phyloP scores from a whole-genome alignment of 2,888 invertebrate species.

The Brenthis hecate region DNA sequence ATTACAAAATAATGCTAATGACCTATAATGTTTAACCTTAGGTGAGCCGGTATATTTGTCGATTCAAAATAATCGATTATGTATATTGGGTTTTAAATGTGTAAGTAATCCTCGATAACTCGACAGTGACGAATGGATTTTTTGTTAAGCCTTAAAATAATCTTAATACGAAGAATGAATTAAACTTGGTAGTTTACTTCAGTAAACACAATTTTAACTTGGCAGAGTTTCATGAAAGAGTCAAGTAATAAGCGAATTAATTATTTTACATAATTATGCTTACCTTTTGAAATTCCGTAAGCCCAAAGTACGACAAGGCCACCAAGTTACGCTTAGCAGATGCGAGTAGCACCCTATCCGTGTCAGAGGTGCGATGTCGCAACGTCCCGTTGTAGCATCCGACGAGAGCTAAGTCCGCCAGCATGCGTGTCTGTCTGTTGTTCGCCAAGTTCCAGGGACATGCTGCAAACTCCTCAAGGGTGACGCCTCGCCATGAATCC shows the following conservation, averaged over 20 bases:
- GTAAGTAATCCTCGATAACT: not conserved
- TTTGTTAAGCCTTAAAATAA: slow-evolving; percentile 5
- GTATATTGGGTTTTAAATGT: slow-evolving; percentile 10
- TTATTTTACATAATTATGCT: slow-evolving; percentile 6
- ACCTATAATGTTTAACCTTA: slow-evolving; percentile 1
- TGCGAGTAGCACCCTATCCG: slow-evolving; percentile 93
- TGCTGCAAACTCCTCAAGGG: slow-evolving; percentile 93
- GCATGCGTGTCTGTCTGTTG: slow-evolving; percentile 98
- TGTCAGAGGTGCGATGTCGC: slow-evolving; percentile 86
- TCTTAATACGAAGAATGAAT: not conserved
- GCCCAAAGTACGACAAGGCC: slow-evolving; percentile 98
- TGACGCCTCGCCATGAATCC: slow-evolving; percentile 94
- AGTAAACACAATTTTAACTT: not conserved
- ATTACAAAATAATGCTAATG: slow-evolving; percentile 9
- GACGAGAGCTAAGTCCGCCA: slow-evolving; percentile 96
- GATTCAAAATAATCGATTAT: slow-evolving; percentile 17
- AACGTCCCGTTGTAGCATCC: slow-evolving; percentile 96
- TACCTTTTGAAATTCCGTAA: slow-evolving; percentile 97
- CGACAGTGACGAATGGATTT: slow-evolving; percentile 16
- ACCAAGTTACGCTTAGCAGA: slow-evolving; percentile 97
- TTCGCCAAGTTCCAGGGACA: slow-evolving; percentile 97
- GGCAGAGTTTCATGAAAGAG: not conserved
- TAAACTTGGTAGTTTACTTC: not conserved
- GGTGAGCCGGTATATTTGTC: not conserved
- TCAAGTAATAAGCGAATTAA: not conserved